These are phyloP conservation scores for Hanleya hanleyi DNA, from an alignment of 2,888 invertebrate genomes.

Conservation along the genomic window DNA sequence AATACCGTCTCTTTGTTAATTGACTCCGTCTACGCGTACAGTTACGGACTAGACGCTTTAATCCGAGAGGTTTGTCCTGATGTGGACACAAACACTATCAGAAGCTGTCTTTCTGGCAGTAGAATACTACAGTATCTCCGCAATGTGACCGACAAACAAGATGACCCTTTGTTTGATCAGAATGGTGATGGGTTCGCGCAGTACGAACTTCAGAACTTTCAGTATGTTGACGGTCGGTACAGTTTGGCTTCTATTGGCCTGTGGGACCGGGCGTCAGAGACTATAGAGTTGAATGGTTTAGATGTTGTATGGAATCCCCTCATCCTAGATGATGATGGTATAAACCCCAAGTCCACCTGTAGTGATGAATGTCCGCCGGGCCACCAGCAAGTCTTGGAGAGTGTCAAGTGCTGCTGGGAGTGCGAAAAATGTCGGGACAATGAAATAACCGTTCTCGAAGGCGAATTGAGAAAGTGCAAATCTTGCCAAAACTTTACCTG, in stretches of 20 bases:
- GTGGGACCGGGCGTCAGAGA: constrained; percentile 29
- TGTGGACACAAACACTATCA: not conserved
- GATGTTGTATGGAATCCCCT: constrained; percentile 15
- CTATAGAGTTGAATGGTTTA: not conserved
- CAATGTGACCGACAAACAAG: constrained; percentile 31
- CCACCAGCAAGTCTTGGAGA: constrained; percentile 35
- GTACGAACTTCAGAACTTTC: constrained; percentile 31
- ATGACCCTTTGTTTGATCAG: constrained; percentile 32
- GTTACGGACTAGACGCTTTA: constrained; percentile 31
- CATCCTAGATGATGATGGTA: not conserved
- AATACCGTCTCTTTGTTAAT: constrained; percentile 36
- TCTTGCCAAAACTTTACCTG: constrained; percentile 37
- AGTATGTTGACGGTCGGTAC: constrained; percentile 5
- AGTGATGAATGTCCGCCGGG: constrained; percentile 41
- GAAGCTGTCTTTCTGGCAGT: constrained; percentile 19
- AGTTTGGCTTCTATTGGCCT: constrained; percentile 19
- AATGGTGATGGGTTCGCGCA: constrained; percentile 33
- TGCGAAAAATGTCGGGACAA: constrained; percentile 45
- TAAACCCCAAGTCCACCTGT: constrained; percentile 37
- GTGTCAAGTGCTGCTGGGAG: constrained; percentile 50
- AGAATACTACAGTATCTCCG: constrained; percentile 19
- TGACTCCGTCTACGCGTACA: constrained; percentile 41
- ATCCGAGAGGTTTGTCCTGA: constrained; percentile 25
- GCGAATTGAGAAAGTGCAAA: constrained; percentile 29
- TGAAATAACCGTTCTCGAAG: constrained; percentile 30